Evolutionary conservation across 2,888 invertebrate genomes (phyloP), one percentile per base, ranked within the genome.

Genomic region (Eugnorisma glareosa): DNA sequence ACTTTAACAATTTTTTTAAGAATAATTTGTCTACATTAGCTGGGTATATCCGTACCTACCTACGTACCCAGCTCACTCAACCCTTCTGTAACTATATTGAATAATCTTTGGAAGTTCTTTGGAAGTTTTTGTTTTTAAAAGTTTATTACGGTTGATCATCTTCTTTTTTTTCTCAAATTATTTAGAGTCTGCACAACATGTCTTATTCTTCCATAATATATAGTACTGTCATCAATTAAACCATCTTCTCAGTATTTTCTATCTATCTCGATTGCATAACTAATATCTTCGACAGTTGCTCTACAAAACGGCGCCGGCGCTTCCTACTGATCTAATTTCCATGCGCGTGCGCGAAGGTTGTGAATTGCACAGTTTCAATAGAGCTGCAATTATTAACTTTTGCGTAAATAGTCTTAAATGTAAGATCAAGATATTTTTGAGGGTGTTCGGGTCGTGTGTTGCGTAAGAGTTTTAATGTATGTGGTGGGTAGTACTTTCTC

Each of bases 311-410:
- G 54, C 63, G 67, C 83, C 83, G 87, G 28, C 21, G 93, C 95
- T 95, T 94, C 94, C 94, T 94, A 94, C 94, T 96, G 95, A 95
- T 95, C 95, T 96, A 95, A 96, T 96, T 95, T 95, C 94, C 95
- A 96, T 96, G 95, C 95, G 95, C 90, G 83, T 88, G 91, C 95
- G 95, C 93, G 90, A 91, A 93, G 90, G 92, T 90, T 93, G 80
- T 90, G 93, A 94, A 95, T 96, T 95, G 15, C 94, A 94, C 92
- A 94, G 93, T 94, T 93, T 93, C 94, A 94, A 95, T 94, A 89
- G 91, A 89, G 91, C 89, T 94, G 95, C 94, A 95, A 96, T 95
- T 95, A 96, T 95, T 96, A 95, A 95, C 93, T 94, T 88, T 93
- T 89, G 90, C 89, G 90, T 90, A 37, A 21, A 69, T 21, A 13